Base-by-base conservation (phyloP, 2,888 invertebrate genomes). In the Hipparchia sbordonii region DNA sequence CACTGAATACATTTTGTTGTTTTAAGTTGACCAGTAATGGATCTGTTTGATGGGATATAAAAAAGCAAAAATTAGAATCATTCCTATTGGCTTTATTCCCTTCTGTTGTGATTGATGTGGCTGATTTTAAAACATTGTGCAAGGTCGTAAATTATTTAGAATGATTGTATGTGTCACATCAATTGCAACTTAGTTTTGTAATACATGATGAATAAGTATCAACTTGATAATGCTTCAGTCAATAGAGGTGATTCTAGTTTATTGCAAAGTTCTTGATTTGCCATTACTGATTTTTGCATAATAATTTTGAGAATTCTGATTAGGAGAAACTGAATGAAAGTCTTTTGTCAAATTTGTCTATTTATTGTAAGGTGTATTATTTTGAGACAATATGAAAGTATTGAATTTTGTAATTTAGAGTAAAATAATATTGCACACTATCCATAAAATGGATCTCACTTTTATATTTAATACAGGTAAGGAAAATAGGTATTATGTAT, bases 381-480 rank as follows among this genome's bases (percentile, higher is more conserved):
- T 63, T 63, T 23, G 51, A 4, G 9, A 48, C 48, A 46, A 51
- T 5, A 52, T 65, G 33, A 51, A 52, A 33, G 7, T 65, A 52
- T 65, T 51, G 13, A 48, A 63, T 23, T 10, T 23, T 65, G 23
- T 52, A 48, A 5, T 48, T 48, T 13, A 63, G 13, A 65, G 0
- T 60, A 46, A 52, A 13, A n/a, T 60, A 51, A 59, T 66, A 52
- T 51, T 51, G 46, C n/a, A 54, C 65, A 66, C 67, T 79, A 82
- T 87, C 85, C 82, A 82, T 82, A 77, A 77, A 73, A 78, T 77
- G 82, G 89, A 87, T 90, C 89, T 91, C 91, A 88, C 89, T 87
- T 85, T 89, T 90, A 90, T 89, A 83, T 90, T 88, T 77, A 23
- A 79, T 82, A 82, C 87, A 87, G 88, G 81, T 78, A 79, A 74